Evolutionary conservation across 2,113 vertebrate species (phyloP).

Genomic region (Maccullochella peelii): DNA sequence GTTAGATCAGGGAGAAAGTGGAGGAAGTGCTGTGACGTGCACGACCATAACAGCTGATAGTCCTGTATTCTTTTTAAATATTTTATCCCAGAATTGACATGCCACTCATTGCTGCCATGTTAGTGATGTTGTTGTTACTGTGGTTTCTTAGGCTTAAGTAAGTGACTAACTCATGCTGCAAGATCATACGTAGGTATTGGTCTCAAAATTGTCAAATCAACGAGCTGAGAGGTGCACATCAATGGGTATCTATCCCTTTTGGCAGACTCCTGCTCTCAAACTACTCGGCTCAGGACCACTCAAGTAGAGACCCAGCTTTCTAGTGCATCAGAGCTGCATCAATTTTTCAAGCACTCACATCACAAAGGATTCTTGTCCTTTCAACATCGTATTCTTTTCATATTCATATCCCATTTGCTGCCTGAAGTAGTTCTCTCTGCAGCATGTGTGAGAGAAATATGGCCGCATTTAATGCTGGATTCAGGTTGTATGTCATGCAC

Average conservation of each 20-base stretch:
- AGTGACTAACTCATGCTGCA: not conserved
- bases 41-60: slow-evolving; percentile 5
- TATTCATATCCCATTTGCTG: slow-evolving; percentile 71
- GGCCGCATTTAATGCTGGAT: slow-evolving; percentile 64
- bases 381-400: slow-evolving; percentile 64
- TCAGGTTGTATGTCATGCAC: slow-evolving; percentile 62
- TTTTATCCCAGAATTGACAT: not conserved
- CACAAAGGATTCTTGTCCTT: slow-evolving; percentile 69
- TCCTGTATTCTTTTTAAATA: slow-evolving; percentile 2
- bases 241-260: slow-evolving; percentile 16
- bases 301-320: slow-evolving; percentile 41
- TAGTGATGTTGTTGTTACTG: not conserved
- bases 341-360: slow-evolving; percentile 76
- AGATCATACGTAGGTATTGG: not conserved
- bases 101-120: not conserved
- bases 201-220: slow-evolving; percentile 12
- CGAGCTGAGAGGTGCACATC: slow-evolving; percentile 28
- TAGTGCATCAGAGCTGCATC: slow-evolving; percentile 64
- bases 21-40: slow-evolving; percentile 53
- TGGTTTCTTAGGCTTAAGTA: not conserved
- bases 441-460: slow-evolving; percentile 39
- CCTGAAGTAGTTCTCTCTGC: slow-evolving; percentile 44
- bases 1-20: slow-evolving; percentile 63
- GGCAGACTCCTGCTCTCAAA: slow-evolving; percentile 39
- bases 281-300: slow-evolving; percentile 54